These are phyloP conservation scores for Holothuria scabra DNA, from an alignment of 53 echinoderm and acorn worm species.

Conservation along the genomic window DNA sequence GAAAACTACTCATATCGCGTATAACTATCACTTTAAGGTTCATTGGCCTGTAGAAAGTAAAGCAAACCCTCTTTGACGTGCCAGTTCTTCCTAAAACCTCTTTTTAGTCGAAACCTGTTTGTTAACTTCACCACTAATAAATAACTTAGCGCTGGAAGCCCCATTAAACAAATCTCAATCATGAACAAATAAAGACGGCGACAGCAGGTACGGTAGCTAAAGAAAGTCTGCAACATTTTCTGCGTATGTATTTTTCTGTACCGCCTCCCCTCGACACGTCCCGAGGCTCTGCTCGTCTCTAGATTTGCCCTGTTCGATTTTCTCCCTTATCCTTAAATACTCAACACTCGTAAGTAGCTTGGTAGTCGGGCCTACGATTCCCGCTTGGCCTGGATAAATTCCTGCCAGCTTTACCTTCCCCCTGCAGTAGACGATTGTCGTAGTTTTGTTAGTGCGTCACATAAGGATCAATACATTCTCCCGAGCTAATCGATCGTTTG, in stretches of 20 bases:
- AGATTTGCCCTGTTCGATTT: background rate
- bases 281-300: constrained; percentile 14
- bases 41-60: too few species aligned
- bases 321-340: too few species aligned
- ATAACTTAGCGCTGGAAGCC: constrained; percentile 14
- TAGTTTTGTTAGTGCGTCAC: constrained; percentile 39
- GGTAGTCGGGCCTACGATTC: too few species aligned
- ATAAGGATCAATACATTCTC: constrained; percentile 3
- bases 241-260: background rate
- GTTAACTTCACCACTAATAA: constrained; percentile 6
- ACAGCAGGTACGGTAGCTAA: too few species aligned
- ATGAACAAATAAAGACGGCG: constrained; percentile 22
- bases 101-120: constrained; percentile 18
- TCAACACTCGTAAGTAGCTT: constrained; percentile 13
- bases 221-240: too few species aligned
- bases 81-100: background rate
- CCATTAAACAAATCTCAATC: constrained; percentile 24
- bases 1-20: too few species aligned
- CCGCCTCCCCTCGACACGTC: background rate
- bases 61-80: too few species aligned
- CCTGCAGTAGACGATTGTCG: background rate
- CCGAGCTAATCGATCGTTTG: constrained; percentile 11
- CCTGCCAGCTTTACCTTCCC: too few species aligned
- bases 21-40: too few species aligned
- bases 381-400: too few species aligned